Evolutionary conservation across 2,888 invertebrate genomes (phyloP).

Genomic region (Carabus problematicus): DNA sequence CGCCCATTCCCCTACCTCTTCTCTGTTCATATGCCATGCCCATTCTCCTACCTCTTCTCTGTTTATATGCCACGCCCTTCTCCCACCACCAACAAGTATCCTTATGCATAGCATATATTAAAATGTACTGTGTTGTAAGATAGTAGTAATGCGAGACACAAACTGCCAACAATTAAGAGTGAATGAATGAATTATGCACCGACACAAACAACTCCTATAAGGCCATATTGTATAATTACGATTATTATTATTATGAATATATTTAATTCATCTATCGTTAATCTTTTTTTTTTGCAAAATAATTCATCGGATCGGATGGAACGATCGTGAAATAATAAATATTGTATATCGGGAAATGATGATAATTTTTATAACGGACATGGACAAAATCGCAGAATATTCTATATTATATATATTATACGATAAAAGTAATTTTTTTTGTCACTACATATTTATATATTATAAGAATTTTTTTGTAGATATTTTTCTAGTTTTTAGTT

Average conservation of each 20-base stretch:
- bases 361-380: slow-evolving; percentile 22
- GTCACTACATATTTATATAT: slow-evolving; percentile 28
- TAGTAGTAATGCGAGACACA: slow-evolving; percentile 13
- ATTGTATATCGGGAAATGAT: neutral
- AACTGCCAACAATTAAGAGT: slow-evolving; percentile 30
- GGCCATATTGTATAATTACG: slow-evolving; percentile 25
- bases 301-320: too few species aligned
- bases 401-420: neutral
- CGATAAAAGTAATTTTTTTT: slow-evolving; percentile 28
- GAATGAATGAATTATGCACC: neutral
- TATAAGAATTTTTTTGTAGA: slow-evolving; percentile 10
- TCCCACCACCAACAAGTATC: neutral
- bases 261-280: slow-evolving; percentile 47
- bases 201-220: slow-evolving; percentile 19
- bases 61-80: too few species aligned
- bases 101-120: neutral
- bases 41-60: too few species aligned
- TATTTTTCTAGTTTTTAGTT: slow-evolving; percentile 19
- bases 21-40: too few species aligned
- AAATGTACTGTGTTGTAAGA: slow-evolving; percentile 9
- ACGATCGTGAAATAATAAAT: too few species aligned
- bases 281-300: slow-evolving; percentile 39
- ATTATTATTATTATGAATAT: too few species aligned
- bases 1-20: too few species aligned
- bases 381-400: slow-evolving; percentile 32